phyloP scores from a whole-genome alignment of 2,888 invertebrate species.

The Caenorhabditis sp. region DNA sequence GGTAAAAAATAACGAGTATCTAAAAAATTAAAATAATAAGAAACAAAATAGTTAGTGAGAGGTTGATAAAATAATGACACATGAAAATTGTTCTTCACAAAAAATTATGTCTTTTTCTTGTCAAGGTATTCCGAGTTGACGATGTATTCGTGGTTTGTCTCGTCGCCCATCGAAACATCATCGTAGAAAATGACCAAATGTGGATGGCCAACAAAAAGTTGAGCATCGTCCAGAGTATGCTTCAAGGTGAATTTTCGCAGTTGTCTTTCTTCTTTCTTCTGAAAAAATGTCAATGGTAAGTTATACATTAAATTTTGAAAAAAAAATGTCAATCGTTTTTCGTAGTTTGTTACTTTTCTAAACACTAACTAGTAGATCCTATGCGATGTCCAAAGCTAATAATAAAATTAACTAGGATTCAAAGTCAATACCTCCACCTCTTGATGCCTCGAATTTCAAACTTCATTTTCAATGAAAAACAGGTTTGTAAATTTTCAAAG shows the following conservation, averaged over 20 bases:
- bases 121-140: slow-evolving; percentile 11
- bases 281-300: no score
- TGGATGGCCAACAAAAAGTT: slow-evolving; percentile 24
- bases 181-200: slow-evolving; percentile 38
- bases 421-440: no score
- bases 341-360: no score
- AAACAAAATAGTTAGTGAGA: neutral
- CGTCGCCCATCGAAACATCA: slow-evolving; percentile 12
- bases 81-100: neutral
- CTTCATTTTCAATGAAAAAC: no score
- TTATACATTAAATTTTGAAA: no score
- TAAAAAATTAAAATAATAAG: neutral
- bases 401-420: no score
- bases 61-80: neutral
- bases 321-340: no score
- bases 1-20: neutral
- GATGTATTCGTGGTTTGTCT: slow-evolving; percentile 15
- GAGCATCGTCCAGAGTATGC: slow-evolving; percentile 17
- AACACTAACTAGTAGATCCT: no score
- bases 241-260: slow-evolving; percentile 13
- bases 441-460: no score
- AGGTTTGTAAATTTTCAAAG: no score
- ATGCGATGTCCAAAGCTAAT: no score
- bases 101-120: neutral
- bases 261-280: slow-evolving; percentile 18